Conservation (phyloP, 2,888 invertebrate species). For the Proisotoma minuta region DNA sequence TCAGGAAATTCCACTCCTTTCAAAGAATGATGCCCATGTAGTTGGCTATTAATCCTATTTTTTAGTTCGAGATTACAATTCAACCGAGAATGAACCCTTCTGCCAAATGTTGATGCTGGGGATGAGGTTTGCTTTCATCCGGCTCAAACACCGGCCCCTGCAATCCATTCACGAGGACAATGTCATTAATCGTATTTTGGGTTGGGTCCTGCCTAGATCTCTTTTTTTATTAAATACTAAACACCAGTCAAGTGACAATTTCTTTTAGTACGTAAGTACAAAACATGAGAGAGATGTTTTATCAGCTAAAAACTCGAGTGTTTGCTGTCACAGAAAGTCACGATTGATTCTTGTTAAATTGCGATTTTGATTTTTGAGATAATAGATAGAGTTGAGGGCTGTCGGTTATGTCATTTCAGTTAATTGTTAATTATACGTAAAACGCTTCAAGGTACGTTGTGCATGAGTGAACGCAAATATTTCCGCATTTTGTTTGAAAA, state of each 20-base stretch:
- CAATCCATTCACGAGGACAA: neutral
- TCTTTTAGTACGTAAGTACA: too few species aligned
- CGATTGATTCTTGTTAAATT: too few species aligned
- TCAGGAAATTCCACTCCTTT: constrained; percentile 11
- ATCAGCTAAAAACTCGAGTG: too few species aligned
- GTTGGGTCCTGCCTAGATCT: neutral
- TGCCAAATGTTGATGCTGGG: neutral
- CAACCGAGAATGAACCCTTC: neutral
- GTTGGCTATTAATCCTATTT: neutral
- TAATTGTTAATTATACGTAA: too few species aligned
- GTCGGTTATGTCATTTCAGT: too few species aligned
- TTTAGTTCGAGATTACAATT: neutral
- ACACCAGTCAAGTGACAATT: too few species aligned
- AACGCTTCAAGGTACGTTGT: too few species aligned
- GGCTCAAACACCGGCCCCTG: neutral
- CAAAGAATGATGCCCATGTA: neutral
- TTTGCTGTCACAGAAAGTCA: too few species aligned
- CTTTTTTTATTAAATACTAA: too few species aligned
- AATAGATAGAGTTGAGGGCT: too few species aligned
- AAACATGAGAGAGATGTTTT: too few species aligned
- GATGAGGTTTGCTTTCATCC: neutral
- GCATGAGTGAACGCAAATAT: neutral
- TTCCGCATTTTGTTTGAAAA: neutral
- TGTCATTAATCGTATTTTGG: neutral
- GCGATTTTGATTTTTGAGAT: too few species aligned